Conservation (phyloP, 2,797 vertebrate species). For the Notolepis coatsorum region DNA sequence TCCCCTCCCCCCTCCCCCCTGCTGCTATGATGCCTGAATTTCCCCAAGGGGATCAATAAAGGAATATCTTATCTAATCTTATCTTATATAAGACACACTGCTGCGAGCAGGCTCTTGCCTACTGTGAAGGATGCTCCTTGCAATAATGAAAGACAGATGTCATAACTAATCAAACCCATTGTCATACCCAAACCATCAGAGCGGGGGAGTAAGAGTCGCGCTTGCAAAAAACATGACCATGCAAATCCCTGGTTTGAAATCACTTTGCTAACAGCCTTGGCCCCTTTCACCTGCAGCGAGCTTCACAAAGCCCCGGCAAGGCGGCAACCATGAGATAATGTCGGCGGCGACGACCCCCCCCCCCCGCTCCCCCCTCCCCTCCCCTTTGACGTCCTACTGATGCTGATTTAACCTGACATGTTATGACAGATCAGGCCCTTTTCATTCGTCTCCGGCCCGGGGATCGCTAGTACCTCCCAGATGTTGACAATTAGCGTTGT, state of each 20-base stretch:
- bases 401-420: slow-evolving; percentile 75
- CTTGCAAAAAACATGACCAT: background rate
- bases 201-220: background rate
- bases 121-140: too few relatives aligned
- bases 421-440: slow-evolving; percentile 70
- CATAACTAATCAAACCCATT: background rate
- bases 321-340: slow-evolving; percentile 21
- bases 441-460: slow-evolving; percentile 41
- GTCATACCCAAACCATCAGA: background rate
- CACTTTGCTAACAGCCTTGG: background rate
- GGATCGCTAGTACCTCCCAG: slow-evolving; percentile 66
- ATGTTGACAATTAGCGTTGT: slow-evolving; percentile 81
- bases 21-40: too few relatives aligned
- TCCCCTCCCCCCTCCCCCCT: too few relatives aligned
- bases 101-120: too few relatives aligned
- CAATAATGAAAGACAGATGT: background rate
- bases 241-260: background rate
- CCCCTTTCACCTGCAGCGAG: slow-evolving; percentile 1
- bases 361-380: slow-evolving; percentile 13
- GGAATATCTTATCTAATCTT: too few relatives aligned
- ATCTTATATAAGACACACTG: too few relatives aligned
- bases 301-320: background rate
- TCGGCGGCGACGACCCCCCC: slow-evolving; percentile 9
- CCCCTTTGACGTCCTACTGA: slow-evolving; percentile 47
- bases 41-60: too few relatives aligned